These are phyloP conservation scores for Luidia sarsii DNA, from an alignment of 53 echinoderm and acorn worm genomes.

Conservation along the genomic window DNA sequence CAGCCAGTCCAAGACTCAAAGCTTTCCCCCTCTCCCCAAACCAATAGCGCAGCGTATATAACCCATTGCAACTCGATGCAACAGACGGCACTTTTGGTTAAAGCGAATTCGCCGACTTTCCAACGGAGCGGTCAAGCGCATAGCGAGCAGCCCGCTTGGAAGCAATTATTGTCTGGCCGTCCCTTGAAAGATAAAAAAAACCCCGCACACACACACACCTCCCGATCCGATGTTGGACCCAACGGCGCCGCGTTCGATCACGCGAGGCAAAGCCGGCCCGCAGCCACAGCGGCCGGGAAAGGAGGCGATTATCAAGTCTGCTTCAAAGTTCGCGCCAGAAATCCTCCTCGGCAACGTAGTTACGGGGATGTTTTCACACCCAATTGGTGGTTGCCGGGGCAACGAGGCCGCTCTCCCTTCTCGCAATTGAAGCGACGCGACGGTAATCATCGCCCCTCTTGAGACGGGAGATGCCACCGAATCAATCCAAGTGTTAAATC, in stretches of 20 bases:
- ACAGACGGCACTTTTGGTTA: too few relatives aligned
- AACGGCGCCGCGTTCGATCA: conserved; percentile 37
- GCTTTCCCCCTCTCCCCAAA: too few relatives aligned
- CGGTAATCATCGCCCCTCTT: too few relatives aligned
- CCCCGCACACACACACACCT: not conserved
- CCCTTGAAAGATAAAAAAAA: too few relatives aligned
- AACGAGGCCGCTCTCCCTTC: not conserved
- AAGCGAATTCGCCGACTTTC: too few relatives aligned
- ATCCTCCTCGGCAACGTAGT: not conserved
- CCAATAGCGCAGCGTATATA: too few relatives aligned
- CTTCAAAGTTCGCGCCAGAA: conserved; percentile 27
- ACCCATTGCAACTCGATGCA: too few relatives aligned
- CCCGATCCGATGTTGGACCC: conserved; percentile 11
- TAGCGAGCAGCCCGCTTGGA: not conserved
- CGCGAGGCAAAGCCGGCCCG: not conserved
- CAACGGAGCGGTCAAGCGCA: not conserved
- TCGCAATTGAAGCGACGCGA: too few relatives aligned
- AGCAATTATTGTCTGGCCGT: not conserved
- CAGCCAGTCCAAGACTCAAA: too few relatives aligned
- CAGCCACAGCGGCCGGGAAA: not conserved
- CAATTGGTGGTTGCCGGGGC: not conserved
- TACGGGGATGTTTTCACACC: not conserved
- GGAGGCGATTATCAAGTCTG: conserved; percentile 37
- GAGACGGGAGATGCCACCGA: too few relatives aligned
- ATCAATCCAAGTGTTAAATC: too few relatives aligned